A percentile compares a stretch with the other conserved stretches of the same genome.
Conservation (phyloP, 2,888 invertebrate genomes). For the Hyalella azteca region DNA sequence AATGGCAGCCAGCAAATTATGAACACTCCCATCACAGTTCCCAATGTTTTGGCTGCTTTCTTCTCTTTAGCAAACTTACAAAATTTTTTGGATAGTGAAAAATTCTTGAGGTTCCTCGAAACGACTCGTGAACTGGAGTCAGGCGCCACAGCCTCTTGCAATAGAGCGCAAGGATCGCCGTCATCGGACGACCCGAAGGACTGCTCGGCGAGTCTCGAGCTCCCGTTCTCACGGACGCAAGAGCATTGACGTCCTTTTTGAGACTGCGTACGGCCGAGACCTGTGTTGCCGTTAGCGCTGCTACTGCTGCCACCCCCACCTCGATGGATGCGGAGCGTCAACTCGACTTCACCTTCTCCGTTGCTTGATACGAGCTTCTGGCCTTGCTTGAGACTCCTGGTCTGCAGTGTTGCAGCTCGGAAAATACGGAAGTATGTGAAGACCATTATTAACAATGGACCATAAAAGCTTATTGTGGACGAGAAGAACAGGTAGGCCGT, state of each 20-base stretch:
- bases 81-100: constrained; percentile 88
- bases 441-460: constrained; percentile 95
- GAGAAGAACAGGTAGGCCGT: constrained; percentile 95
- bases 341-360: constrained; percentile 75
- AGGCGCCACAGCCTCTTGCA: constrained; percentile 46
- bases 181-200: constrained; percentile 40
- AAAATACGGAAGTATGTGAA: constrained; percentile 97
- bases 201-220: constrained; percentile 35
- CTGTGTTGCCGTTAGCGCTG: constrained; percentile 3
- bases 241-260: constrained; percentile 14
- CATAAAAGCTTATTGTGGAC: constrained; percentile 95
- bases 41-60: constrained; percentile 93
- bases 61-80: constrained; percentile 97
- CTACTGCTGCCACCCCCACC: constrained; percentile 72
- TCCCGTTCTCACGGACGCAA: constrained; percentile 23
- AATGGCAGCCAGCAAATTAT: constrained; percentile 98
- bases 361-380: constrained; percentile 70
- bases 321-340: constrained; percentile 90
- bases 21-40: constrained; percentile 68
- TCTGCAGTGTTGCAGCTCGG: constrained; percentile 90
- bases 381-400: constrained; percentile 85
- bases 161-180: constrained; percentile 43
- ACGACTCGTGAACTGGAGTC: constrained; percentile 53
- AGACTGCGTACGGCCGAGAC: constrained; percentile 31
- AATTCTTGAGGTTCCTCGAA: constrained; percentile 71